phyloP scores from a whole-genome alignment of 2,113 vertebrate species.

The Macaca fascicularis region T2T-MFA8v1.1 NC_088375.1:126960501-126961000 shows the following conservation, averaged over 20 bases:
- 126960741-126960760: neutral
- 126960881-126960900: neutral
- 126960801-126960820: neutral
- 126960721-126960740: slow-evolving; percentile 34
- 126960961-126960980: neutral
- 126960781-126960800: neutral
- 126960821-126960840: neutral
- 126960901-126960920: neutral
- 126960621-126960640: neutral
- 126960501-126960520: slow-evolving; percentile 35
- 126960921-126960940: neutral
- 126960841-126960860: neutral
- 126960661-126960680: neutral
- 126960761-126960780: neutral
- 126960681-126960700: neutral
- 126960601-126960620: too few relatives aligned
- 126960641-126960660: neutral
- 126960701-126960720: neutral
- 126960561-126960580: neutral
- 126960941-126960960: slow-evolving; percentile 28
- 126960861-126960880: neutral
- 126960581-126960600: neutral
- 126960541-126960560: neutral
- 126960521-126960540: slow-evolving; percentile 48
- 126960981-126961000: neutral